Evolutionary conservation across 2,888 invertebrate species (phyloP), one percentile per base, ranked within the genome.

Genomic region (Allophyes oxyacanthae): DNA sequence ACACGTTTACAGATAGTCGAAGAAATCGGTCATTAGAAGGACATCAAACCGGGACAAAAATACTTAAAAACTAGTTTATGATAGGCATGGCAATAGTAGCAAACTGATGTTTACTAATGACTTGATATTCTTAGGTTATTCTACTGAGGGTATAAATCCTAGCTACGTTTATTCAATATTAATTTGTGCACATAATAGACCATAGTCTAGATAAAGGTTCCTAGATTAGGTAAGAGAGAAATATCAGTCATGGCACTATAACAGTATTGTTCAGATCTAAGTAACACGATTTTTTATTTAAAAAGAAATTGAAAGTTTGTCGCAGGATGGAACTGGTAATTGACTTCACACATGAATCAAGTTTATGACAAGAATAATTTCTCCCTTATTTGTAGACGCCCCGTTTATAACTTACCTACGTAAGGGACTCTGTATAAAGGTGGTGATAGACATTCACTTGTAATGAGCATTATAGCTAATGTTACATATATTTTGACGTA

Each of bases 301-400:
- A 49, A 54, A 38, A 41, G 6, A 33, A 32, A 44, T 57, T 59
- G 14, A 37, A 20, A 15, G 33, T 52, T 36, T 44, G 57, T 40
- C 41, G 15, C 26, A 57, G 74, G 73, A 81, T 78, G 76, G 76
- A 80, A 67, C 60, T 63, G 54, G 53, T 82, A 83, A 83, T 83
- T 81, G 81, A 82, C 82, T 64, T 64, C 44, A 58, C 64, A 60
- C 56, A 56, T 36, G 14, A 37, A 40, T 54, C 15, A 9, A 42
- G 13, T 41, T 55, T 44, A 5, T 52, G 48, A 49, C 36, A 30
- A 54, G 14, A 41, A 38, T 43, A 40, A 46, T 54, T 40, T 32
- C 28, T 48, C 28, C 28, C 34, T 43, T 59, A 30, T 32, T 26
- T 10, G 14, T 33, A 38, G 30, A 15, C 8, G 37, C 15, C 13